These are phyloP conservation scores for Melierax canorus DNA, from an alignment of 2,113 vertebrate species.

Conservation along the genomic window DNA sequence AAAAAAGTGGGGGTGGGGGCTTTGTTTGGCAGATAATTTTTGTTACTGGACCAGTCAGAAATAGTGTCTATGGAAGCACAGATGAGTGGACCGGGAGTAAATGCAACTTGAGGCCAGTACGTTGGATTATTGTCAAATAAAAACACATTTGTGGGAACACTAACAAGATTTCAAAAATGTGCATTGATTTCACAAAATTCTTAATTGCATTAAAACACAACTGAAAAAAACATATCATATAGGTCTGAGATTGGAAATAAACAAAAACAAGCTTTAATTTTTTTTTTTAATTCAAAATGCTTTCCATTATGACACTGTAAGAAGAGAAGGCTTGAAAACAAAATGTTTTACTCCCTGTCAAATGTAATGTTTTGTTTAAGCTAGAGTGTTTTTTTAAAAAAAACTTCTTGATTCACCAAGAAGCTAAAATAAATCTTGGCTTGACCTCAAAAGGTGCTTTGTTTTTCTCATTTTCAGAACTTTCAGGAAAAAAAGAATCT, in stretches of 20 bases:
- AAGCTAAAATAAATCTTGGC: not conserved
- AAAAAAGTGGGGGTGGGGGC: fast-evolving
- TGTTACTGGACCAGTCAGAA: not conserved
- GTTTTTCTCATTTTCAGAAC: not conserved
- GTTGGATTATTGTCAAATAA: not conserved
- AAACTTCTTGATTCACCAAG: not conserved
- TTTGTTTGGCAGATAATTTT: not conserved
- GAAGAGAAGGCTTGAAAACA: not conserved
- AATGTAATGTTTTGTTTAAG: not conserved
- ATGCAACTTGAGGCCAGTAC: not conserved
- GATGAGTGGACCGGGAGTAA: not conserved
- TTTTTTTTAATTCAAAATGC: not conserved
- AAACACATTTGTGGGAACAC: not conserved
- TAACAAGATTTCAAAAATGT: not conserved
- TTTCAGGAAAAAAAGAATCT: not conserved
- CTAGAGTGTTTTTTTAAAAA: not conserved
- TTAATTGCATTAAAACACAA: not conserved
- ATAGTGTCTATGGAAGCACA: not conserved
- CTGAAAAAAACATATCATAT: not conserved
- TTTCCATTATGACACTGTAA: not conserved
- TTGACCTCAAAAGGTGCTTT: not conserved
- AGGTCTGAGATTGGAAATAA: not conserved
- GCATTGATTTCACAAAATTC: not conserved
- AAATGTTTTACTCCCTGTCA: not conserved
- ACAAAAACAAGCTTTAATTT: not conserved